Evolutionary conservation across 2,113 vertebrate genomes (phyloP).

Genomic region (Pseudorhombus dupliciocellatus): DNA sequence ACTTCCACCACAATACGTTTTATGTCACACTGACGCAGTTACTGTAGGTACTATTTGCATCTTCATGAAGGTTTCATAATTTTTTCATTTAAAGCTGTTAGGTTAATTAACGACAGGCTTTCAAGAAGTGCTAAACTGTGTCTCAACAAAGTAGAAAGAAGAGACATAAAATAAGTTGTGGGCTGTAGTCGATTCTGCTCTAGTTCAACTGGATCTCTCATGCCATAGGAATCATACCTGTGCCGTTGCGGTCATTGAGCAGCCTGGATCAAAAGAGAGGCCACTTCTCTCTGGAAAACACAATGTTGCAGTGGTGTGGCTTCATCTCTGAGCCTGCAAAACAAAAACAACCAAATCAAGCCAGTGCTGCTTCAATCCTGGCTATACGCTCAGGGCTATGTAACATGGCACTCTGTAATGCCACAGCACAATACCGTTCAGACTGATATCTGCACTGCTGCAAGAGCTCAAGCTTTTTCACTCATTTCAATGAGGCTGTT

Average conservation of each 20-base stretch:
- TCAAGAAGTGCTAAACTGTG: background rate
- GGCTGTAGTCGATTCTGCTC: background rate
- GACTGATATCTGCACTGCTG: background rate
- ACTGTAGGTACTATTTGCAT: background rate
- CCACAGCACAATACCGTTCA: constrained; percentile 10
- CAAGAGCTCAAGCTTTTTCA: constrained; percentile 6
- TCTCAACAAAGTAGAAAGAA: background rate
- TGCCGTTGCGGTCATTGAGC: constrained; percentile 2
- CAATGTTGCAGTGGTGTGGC: background rate
- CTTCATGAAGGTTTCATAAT: too few species aligned
- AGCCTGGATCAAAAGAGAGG: constrained; percentile 6
- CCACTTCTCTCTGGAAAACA: constrained; percentile 1
- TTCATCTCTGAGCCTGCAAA: constrained; percentile 38
- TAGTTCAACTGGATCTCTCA: background rate
- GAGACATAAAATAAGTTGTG: background rate
- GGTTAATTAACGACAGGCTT: background rate
- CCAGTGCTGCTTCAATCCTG: background rate
- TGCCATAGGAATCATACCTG: constrained; percentile 33
- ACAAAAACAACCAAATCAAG: constrained; percentile 18
- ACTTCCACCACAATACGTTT: constrained; percentile 14
- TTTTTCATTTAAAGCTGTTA: background rate
- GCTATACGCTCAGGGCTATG: background rate
- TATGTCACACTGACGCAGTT: background rate
- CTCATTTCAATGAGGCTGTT: constrained; percentile 12
- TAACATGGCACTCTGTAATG: background rate